Evolutionary conservation across 2,113 vertebrate species (phyloP).

Genomic region (Herpailurus yagouaroundi): DNA sequence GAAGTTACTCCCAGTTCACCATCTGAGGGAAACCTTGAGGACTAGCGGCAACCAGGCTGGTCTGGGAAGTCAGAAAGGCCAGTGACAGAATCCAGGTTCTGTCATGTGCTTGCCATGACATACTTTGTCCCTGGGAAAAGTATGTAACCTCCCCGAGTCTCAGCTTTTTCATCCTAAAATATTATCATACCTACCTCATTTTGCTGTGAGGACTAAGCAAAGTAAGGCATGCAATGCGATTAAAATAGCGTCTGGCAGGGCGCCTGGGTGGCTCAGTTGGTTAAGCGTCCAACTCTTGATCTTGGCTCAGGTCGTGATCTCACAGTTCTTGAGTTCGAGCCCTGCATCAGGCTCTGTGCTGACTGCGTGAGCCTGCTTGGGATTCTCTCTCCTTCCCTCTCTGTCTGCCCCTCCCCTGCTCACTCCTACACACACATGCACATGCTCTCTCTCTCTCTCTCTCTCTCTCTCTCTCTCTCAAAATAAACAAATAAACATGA

Average conservation of each 20-base stretch:
- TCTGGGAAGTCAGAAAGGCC: background rate
- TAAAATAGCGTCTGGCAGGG: background rate
- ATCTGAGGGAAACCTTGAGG: background rate
- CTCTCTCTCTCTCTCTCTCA: no score
- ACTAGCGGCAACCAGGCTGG: background rate
- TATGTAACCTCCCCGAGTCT: background rate
- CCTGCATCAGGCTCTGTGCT: no score
- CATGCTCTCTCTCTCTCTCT: no score
- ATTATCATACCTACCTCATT: background rate
- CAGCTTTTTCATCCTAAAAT: background rate
- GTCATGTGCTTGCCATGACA: background rate
- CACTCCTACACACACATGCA: no score
- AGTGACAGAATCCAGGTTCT: background rate
- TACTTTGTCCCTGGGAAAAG: background rate
- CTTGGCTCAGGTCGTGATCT: no score
- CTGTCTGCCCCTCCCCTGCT: no score
- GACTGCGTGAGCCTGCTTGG: no score
- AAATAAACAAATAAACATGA: no score
- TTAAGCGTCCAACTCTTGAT: no score
- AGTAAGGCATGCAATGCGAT: background rate
- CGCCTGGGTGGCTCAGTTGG: no score
- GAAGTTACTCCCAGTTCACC: background rate
- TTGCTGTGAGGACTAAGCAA: background rate
- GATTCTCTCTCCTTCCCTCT: no score
- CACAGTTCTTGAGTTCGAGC: no score